Evolutionary conservation across 2,888 invertebrate species (phyloP).

Genomic region (Aradus depressus): DNA sequence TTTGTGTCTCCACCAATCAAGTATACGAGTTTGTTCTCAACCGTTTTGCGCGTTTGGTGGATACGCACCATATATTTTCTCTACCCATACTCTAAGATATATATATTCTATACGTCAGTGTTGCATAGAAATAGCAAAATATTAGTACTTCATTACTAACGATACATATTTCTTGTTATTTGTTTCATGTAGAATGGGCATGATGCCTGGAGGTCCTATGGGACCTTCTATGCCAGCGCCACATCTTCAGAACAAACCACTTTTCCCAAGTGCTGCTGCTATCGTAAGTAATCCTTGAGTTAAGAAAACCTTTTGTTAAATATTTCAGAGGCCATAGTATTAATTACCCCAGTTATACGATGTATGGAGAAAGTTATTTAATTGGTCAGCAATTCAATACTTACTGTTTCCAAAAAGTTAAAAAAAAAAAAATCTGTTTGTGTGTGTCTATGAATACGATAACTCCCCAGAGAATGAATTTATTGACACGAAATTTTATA

Average conservation of each 20-base stretch:
- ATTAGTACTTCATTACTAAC: conserved; percentile 25
- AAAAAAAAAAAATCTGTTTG: too few relatives aligned
- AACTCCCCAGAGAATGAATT: too few relatives aligned
- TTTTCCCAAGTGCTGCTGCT: conserved; percentile 70
- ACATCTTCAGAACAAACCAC: conserved; percentile 45
- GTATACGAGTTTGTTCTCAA: too few relatives aligned
- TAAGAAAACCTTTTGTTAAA: too few relatives aligned
- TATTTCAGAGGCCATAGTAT: too few relatives aligned
- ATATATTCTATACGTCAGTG: neutral
- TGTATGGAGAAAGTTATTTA: neutral
- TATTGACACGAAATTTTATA: too few relatives aligned
- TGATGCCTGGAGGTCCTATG: conserved; percentile 39
- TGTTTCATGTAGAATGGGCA: conserved; percentile 44
- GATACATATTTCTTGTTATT: conserved; percentile 17
- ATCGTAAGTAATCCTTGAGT: conserved; percentile 36
- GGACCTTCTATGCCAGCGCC: conserved; percentile 33
- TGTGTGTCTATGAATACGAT: too few relatives aligned
- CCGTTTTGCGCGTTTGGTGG: too few relatives aligned
- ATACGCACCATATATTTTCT: too few relatives aligned
- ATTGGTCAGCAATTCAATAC: neutral
- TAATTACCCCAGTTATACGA: neutral
- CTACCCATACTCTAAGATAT: conserved; percentile 7
- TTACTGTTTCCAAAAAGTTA: too few relatives aligned
- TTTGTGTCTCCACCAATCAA: too few relatives aligned
- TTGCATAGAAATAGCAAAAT: neutral